Evolutionary conservation across 2,113 vertebrate species (phyloP).

Genomic region (Tachycineta bicolor): DNA sequence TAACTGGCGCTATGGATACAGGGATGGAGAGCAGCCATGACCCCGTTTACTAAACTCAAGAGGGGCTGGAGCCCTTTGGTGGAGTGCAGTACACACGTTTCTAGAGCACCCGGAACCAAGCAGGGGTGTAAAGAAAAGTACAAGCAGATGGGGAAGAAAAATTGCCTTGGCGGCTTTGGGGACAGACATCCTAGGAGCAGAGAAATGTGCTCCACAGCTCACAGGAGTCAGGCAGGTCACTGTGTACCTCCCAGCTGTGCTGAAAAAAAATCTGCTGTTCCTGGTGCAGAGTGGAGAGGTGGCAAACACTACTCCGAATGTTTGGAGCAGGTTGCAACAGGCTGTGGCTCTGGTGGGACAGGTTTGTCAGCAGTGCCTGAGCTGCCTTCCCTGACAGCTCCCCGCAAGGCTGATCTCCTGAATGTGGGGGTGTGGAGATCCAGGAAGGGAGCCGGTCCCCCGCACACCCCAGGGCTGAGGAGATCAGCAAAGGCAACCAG

Average conservation of each 20-base stretch:
- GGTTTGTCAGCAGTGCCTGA: conserved; percentile 9
- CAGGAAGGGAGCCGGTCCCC: neutral
- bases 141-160: neutral
- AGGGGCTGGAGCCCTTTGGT: neutral
- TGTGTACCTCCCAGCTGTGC: neutral
- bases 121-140: neutral
- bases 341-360: conserved; percentile 7
- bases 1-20: accelerated
- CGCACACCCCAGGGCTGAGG: neutral
- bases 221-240: neutral
- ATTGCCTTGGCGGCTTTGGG: neutral
- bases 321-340: conserved; percentile 2
- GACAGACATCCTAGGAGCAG: neutral
- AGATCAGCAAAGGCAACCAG: neutral
- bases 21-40: neutral
- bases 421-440: neutral
- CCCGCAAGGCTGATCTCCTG: neutral
- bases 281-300: accelerated
- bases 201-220: neutral
- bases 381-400: neutral
- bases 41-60: neutral
- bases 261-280: neutral
- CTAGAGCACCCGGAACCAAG: neutral
- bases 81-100: neutral
- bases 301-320: neutral